A percentile compares a stretch with the other conserved stretches of the same genome.
phyloP scores from a whole-genome alignment of 2,888 invertebrate genomes.

The Volucella inanis region DNA sequence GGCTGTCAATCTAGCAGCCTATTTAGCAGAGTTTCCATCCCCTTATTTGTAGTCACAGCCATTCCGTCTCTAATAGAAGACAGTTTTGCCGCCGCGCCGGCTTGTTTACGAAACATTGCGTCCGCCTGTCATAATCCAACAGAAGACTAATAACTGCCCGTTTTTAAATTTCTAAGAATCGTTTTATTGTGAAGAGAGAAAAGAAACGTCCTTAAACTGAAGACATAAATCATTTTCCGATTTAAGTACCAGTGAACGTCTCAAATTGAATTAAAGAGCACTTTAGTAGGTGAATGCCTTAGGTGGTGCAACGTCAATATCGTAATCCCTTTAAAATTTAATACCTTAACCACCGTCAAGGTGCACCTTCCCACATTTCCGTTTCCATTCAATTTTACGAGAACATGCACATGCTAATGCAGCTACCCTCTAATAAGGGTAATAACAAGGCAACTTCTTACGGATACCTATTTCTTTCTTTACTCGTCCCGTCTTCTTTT shows the following conservation, averaged over 20 bases:
- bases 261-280: slow-evolving; percentile 57
- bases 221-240: slow-evolving; percentile 3
- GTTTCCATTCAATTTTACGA: slow-evolving; percentile 61
- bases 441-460: slow-evolving; percentile 50
- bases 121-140: too few species aligned
- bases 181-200: too few species aligned
- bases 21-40: too few species aligned
- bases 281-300: slow-evolving; percentile 10
- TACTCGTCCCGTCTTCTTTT: slow-evolving; percentile 2
- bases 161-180: too few species aligned
- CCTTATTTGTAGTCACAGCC: too few species aligned
- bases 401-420: slow-evolving; percentile 66
- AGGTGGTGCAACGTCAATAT: slow-evolving; percentile 7
- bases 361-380: slow-evolving; percentile 59
- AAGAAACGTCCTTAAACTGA: background rate
- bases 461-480: too few species aligned
- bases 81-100: too few species aligned
- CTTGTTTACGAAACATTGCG: too few species aligned
- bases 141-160: too few species aligned
- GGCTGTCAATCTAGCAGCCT: too few species aligned
- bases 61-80: too few species aligned
- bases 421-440: slow-evolving; percentile 65
- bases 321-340: slow-evolving; percentile 49
- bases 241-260: slow-evolving; percentile 28
- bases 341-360: slow-evolving; percentile 52